These are phyloP conservation scores for Bujurquina vittata DNA, from an alignment of 2,113 vertebrate genomes.

Conservation along the genomic window DNA sequence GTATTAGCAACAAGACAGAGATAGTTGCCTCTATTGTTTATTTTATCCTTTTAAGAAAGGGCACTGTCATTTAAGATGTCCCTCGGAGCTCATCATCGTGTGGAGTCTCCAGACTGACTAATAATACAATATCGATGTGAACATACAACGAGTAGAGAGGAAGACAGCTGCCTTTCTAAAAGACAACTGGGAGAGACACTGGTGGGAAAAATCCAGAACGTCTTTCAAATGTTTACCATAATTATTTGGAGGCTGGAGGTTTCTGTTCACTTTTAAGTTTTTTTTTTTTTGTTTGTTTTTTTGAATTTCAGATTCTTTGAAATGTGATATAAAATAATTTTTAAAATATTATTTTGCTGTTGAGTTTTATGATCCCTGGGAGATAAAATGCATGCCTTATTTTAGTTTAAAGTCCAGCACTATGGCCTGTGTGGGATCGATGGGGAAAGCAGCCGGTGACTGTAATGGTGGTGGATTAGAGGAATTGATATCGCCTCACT, in stretches of 20 bases:
- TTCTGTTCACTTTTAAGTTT: slow-evolving; percentile 31
- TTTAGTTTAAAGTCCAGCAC: slow-evolving; percentile 23
- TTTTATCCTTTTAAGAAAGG: slow-evolving; percentile 46
- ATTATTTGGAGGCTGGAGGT: not conserved
- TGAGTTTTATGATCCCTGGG: slow-evolving; percentile 32
- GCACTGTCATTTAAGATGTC: slow-evolving; percentile 65
- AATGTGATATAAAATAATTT: not conserved
- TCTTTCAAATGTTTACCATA: not conserved
- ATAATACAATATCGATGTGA: slow-evolving; percentile 56
- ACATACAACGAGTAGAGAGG: not conserved
- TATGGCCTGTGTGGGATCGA: slow-evolving; percentile 59
- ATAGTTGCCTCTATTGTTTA: slow-evolving; percentile 44
- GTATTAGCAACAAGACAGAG: slow-evolving; percentile 40
- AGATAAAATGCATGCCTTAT: slow-evolving; percentile 31
- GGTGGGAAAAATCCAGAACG: slow-evolving; percentile 30
- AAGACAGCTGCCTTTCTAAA: slow-evolving; percentile 33
- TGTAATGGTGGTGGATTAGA: slow-evolving; percentile 72
- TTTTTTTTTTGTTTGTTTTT: slow-evolving; percentile 16
- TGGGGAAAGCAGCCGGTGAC: slow-evolving; percentile 55
- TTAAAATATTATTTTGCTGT: slow-evolving; percentile 21
- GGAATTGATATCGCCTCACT: slow-evolving; percentile 76
- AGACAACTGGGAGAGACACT: slow-evolving; percentile 29
- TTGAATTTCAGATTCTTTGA: not conserved
- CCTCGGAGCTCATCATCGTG: slow-evolving; percentile 56
- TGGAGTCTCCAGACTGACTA: slow-evolving; percentile 48